phyloP scores from a whole-genome alignment of 2,797 vertebrate genomes.

The Hoplostethus atlanticus region DNA sequence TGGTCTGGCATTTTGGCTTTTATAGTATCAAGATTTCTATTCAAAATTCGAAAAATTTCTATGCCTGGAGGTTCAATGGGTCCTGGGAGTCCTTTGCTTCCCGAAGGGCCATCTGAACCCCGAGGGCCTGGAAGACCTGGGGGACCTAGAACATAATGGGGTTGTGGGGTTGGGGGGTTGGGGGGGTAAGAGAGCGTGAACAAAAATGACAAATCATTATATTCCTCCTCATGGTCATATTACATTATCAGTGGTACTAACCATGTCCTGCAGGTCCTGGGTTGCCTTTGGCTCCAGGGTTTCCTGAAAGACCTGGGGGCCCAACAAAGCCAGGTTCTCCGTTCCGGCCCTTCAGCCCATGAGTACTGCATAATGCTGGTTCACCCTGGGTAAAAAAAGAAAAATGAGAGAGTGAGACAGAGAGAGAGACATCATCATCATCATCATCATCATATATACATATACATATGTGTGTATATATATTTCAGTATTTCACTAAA shows the following conservation, averaged over 20 bases:
- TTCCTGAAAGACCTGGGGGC: conserved; percentile 52
- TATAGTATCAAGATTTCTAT: neutral
- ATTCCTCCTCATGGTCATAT: neutral
- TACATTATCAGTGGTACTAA: conserved; percentile 24
- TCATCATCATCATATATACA: neutral
- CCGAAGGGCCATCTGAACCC: conserved; percentile 83
- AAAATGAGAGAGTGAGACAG: neutral
- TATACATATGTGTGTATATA: neutral
- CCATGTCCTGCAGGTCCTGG: conserved; percentile 69
- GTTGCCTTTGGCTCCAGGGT: conserved; percentile 62
- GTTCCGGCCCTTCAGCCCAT: conserved; percentile 67
- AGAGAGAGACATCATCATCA: neutral
- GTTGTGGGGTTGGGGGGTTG: neutral
- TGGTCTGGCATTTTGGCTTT: neutral
- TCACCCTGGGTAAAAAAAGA: conserved; percentile 69
- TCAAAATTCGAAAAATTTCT: neutral
- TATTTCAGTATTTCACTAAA: neutral
- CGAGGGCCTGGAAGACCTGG: conserved; percentile 85
- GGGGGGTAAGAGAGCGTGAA: neutral
- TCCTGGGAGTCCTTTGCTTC: conserved; percentile 62
- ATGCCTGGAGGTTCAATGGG: conserved; percentile 84
- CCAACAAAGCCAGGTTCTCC: conserved; percentile 68
- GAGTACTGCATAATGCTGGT: conserved; percentile 12
- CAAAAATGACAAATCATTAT: neutral
- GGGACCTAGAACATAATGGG: conserved; percentile 76